phyloP scores from a whole-genome alignment of 1,140 invertebrate genomes.

The Aphelenchoides fujianensis region DNA sequence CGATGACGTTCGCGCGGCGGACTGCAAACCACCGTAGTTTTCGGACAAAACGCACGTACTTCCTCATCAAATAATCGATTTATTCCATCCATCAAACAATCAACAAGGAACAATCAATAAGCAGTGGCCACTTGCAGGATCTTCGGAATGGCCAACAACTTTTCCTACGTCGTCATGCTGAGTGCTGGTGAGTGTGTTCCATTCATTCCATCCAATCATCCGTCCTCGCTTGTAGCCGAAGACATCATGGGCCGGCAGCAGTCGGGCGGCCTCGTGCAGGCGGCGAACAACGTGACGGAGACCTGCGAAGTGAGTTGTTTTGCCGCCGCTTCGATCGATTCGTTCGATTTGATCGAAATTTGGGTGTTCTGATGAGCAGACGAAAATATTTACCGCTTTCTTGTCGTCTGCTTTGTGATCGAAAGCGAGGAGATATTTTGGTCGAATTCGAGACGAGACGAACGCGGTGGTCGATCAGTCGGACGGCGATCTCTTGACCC shows the following conservation, averaged over 20 bases:
- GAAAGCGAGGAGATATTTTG: no score
- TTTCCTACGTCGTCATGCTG: constrained; percentile 43
- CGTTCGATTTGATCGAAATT: neutral
- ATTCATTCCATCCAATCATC: neutral
- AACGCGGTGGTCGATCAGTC: no score
- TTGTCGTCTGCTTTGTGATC: no score
- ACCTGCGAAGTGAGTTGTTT: neutral
- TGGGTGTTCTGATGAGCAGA: neutral
- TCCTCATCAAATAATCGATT: neutral
- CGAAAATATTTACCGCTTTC: neutral
- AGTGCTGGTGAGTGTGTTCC: neutral
- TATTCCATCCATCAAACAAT: neutral
- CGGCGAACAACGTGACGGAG: neutral
- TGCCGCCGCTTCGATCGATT: neutral
- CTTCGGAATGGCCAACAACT: constrained; percentile 41
- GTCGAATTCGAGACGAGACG: no score
- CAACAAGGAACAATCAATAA: neutral
- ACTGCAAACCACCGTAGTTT: no score
- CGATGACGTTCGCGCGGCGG: no score
- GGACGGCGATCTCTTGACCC: no score
- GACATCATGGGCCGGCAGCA: neutral
- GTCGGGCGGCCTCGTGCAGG: neutral
- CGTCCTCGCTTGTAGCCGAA: neutral
- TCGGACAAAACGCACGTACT: neutral
- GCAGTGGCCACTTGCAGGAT: constrained; percentile 27